A percentile compares a stretch with the other conserved stretches of the same genome.
These are phyloP conservation scores for Vombatus ursinus DNA, from an alignment of 2,113 vertebrate genomes.

Conservation along the genomic window DNA sequence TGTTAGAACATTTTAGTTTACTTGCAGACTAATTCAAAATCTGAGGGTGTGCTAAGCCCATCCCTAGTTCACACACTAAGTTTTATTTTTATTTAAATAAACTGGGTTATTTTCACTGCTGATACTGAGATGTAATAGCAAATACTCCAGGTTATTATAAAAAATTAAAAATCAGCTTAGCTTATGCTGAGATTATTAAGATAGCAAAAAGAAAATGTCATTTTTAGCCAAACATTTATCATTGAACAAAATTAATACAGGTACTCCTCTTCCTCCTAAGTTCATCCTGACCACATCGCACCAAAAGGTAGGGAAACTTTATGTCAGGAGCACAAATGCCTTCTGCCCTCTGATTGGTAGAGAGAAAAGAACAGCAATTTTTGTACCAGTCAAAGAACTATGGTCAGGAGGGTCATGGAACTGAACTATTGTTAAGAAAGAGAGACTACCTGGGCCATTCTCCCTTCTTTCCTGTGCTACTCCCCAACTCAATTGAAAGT, in stretches of 20 bases:
- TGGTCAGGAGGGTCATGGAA: neutral
- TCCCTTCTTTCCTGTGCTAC: no score
- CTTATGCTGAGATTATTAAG: constrained; percentile 15
- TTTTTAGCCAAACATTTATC: constrained; percentile 3
- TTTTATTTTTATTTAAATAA: neutral
- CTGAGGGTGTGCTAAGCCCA: neutral
- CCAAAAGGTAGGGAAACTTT: neutral
- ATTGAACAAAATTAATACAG: neutral
- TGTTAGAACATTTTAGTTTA: neutral
- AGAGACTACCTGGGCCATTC: no score
- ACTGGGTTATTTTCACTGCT: constrained; percentile 14
- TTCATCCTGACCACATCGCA: neutral
- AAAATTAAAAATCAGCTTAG: neutral
- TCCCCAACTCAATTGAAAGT: no score
- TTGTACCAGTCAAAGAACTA: neutral
- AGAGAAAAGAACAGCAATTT: neutral
- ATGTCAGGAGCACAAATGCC: neutral
- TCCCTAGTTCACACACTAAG: neutral
- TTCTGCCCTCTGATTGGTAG: neutral
- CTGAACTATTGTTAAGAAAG: no score
- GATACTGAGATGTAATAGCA: neutral
- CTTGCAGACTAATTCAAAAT: constrained; percentile 27
- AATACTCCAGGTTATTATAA: constrained; percentile 30
- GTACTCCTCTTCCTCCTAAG: neutral
- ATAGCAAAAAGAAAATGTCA: neutral